These are phyloP conservation scores for Eptesicus fuscus DNA, from an alignment of 2,113 vertebrate species.

Conservation along the genomic window DNA sequence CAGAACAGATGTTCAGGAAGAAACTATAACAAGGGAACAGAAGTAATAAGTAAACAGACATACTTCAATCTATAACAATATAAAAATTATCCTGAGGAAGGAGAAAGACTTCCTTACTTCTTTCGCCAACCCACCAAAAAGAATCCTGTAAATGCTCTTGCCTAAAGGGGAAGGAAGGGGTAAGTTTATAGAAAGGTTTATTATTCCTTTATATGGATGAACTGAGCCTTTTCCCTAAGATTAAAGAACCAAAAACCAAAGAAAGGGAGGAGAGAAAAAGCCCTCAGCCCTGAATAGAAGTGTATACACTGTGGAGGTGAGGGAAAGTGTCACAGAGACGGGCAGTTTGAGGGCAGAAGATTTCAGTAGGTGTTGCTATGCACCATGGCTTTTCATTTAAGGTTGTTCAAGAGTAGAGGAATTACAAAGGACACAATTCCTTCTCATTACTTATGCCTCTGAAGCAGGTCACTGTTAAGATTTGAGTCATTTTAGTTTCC, in stretches of 20 bases:
- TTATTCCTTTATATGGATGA: neutral
- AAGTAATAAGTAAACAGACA: neutral
- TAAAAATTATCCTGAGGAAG: neutral
- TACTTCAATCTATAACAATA: neutral
- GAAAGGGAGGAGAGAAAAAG: neutral
- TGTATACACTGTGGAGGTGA: neutral
- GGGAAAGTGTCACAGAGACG: neutral
- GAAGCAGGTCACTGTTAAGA: neutral
- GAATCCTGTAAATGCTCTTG: neutral
- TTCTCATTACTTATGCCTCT: neutral
- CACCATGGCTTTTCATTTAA: neutral
- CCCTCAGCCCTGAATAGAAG: neutral
- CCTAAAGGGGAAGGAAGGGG: neutral
- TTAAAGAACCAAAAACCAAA: neutral
- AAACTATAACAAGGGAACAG: neutral
- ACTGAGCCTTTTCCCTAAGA: neutral
- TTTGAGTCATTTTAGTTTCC: neutral
- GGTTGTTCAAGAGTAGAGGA: neutral
- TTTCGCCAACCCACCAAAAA: neutral
- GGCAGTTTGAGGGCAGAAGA: neutral
- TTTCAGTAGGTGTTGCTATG: neutral
- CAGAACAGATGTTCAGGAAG: neutral
- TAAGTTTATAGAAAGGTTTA: neutral
- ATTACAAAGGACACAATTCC: neutral
- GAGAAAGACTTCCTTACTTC: neutral